Base-by-base conservation (phyloP, 2,888 invertebrate species). In the Caenorhabditis sp. region DNA sequence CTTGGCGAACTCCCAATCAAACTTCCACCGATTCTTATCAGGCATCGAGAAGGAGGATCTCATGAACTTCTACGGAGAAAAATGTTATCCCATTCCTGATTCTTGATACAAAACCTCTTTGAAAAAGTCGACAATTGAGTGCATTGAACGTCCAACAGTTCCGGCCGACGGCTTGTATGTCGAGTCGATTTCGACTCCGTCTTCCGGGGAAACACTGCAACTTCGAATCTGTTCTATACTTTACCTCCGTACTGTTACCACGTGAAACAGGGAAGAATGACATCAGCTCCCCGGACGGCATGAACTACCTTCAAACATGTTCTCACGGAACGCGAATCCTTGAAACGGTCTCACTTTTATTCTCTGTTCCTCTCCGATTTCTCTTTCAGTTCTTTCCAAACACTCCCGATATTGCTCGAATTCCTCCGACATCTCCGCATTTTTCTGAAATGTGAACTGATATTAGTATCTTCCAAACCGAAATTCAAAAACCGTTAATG, bases 101-200 rank as follows among this genome's bases (percentile, higher is more conserved):
- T n/a, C n/a, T n/a, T n/a, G n/a, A n/a, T n/a, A n/a, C n/a, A n/a
- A n/a, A n/a, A n/a, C n/a, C n/a, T 66, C 48, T 27, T 77, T 78
- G 71, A 81, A 81, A 32, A 75, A 81, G 55, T 81, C 81, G 6
- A 78, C 65, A 17, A 62, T 48, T 9, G 66, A 53, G 17, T 70
- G 71, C 62, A 75, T 24, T 2, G 58, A 26, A 61, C 79, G 20
- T 24, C 81, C 81, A n/a, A 81, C 66, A 6, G 63, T 58, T 27
- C 81, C 79, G 3, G 81, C 52, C 2, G 79, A 79, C 22, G 81
- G 81, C 30, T 81, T 81, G 61, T 79, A 81, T 15, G 81, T 81
- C 8, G 74, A 72, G 8, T 79, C 81, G 37, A 81, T 79, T 53
- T 81, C 81, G 5, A 77, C 27, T 8, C 71, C 79, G 52, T 81